Percentiles rank a stretch among this genome's conserved stretches.
Evolutionary conservation across 2,888 invertebrate genomes (phyloP).

Genomic region (Pammene fasciana): DNA sequence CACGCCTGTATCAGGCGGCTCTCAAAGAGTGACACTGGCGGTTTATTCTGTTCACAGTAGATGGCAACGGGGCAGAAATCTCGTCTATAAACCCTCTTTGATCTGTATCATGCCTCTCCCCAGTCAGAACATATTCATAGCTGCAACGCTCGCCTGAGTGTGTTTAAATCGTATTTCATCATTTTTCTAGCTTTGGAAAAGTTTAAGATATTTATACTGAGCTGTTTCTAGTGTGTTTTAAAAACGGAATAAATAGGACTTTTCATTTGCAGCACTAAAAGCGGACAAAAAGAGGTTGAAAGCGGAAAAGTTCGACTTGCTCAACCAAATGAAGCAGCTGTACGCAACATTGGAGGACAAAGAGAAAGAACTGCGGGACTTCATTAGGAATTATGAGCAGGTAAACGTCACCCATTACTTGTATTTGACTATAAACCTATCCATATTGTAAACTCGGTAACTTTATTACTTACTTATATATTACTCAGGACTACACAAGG

Average conservation of each 20-base stretch:
- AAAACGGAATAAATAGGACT: conserved; percentile 37
- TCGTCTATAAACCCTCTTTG: conserved; percentile 43
- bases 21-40: conserved; percentile 41
- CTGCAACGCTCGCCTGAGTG: conserved; percentile 4
- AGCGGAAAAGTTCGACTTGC: conserved; percentile 95
- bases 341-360: conserved; percentile 97
- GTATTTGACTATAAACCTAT: no score
- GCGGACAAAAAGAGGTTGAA: conserved; percentile 95
- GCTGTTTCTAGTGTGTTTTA: conserved; percentile 14
- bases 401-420: conserved; percentile 66
- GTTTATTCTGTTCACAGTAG: conserved; percentile 43
- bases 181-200: background rate
- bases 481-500: no score
- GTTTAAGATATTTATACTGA: background rate
- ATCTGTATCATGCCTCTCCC: conserved; percentile 33
- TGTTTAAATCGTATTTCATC: background rate
- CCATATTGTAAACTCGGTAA: background rate
- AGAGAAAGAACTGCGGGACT: conserved; percentile 95
- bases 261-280: conserved; percentile 86
- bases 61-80: conserved; percentile 38
- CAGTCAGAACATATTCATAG: conserved; percentile 6
- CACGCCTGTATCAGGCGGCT: conserved; percentile 46
- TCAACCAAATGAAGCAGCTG: conserved; percentile 97
- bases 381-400: conserved; percentile 97
- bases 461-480: no score